These are phyloP conservation scores for Lichenostomus cassidix DNA, from an alignment of 2,113 vertebrate genomes.

Conservation along the genomic window DNA sequence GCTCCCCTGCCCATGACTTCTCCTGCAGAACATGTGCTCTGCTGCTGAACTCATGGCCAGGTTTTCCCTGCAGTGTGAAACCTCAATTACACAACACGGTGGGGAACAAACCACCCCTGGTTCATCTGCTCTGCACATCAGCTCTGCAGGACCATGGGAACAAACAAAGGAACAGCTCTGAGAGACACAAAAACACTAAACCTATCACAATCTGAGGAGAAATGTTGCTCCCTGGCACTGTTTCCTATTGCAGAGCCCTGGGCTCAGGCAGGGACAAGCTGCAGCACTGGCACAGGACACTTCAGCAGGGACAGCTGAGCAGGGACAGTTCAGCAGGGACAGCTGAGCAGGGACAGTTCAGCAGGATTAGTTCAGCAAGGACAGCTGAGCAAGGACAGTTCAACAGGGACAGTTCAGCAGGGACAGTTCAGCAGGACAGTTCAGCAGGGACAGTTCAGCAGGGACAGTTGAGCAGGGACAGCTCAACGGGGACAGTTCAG, in stretches of 20 bases:
- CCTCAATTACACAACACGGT: accelerated
- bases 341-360: not conserved
- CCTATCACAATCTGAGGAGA: not conserved
- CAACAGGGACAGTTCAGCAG: no score
- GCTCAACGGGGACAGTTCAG: no score
- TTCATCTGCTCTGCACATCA: not conserved
- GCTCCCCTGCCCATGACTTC: not conserved
- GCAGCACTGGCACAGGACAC: not conserved
- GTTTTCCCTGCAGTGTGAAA: not conserved
- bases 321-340: no score
- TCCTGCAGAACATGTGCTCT: not conserved
- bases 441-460: not conserved
- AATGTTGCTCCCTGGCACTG: accelerated
- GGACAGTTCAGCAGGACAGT: no score
- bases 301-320: no score
- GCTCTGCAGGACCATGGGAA: not conserved
- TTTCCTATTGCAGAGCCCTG: not conserved
- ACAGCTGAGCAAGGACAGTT: accelerated
- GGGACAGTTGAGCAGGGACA: not conserved
- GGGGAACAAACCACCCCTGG: not conserved
- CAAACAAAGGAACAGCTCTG: not conserved
- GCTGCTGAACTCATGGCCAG: not conserved
- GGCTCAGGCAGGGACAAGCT: not conserved
- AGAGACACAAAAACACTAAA: not conserved
- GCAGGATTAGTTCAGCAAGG: not conserved